phyloP scores from a whole-genome alignment of 2,797 vertebrate genomes.

The Geotrypetes seraphini region DNA sequence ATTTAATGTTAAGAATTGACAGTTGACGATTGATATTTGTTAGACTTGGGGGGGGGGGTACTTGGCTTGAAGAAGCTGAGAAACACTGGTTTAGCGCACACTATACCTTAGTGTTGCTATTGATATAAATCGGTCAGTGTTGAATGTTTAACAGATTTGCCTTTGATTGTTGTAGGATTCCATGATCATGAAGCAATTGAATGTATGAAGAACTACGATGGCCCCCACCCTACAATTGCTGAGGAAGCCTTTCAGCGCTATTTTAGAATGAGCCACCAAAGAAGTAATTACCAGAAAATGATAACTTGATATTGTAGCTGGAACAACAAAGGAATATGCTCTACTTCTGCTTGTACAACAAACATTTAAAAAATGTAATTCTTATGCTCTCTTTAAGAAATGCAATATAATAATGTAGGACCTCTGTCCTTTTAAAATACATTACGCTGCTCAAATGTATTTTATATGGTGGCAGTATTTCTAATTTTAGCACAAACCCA shows the following conservation, averaged over 20 bases:
- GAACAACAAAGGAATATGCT: slow-evolving; percentile 4
- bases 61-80: no score
- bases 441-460: not conserved
- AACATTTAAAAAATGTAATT: slow-evolving; percentile 11
- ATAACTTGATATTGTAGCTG: not conserved
- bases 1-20: no score
- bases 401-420: not conserved
- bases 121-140: no score
- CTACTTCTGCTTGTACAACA: slow-evolving; percentile 4
- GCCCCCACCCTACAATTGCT: not conserved
- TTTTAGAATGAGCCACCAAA: slow-evolving; percentile 2
- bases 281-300: slow-evolving; percentile 12
- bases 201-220: no score
- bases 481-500: slow-evolving; percentile 7
- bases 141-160: no score
- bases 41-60: no score
- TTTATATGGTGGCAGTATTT: not conserved
- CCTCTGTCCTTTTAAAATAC: not conserved
- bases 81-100: no score
- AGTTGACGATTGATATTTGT: no score
- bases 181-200: no score
- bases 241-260: slow-evolving; percentile 7
- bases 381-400: slow-evolving; percentile 5
- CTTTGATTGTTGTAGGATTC: no score
- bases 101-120: no score